Evolutionary conservation across 1,140 invertebrate species (phyloP).

Genomic region (Drosophila tristis): DNA sequence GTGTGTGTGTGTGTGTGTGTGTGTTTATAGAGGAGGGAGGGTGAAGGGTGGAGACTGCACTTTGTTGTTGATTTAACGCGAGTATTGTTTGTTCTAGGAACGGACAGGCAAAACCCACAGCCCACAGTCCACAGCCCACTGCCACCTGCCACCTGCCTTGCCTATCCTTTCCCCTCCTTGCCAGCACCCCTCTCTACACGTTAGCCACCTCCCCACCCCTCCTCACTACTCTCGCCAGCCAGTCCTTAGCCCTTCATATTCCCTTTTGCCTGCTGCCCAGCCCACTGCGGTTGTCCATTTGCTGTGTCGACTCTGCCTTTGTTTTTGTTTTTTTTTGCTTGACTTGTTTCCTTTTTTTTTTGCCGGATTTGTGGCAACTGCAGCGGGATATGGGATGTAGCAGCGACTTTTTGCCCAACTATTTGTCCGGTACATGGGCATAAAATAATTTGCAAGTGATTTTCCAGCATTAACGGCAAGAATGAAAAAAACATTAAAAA

Average conservation of each 20-base stretch:
- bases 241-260: neutral
- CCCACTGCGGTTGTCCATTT: conserved; percentile 38
- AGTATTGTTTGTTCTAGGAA: conserved; percentile 44
- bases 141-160: too few relatives aligned
- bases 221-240: neutral
- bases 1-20: conserved; percentile 14
- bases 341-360: conserved; percentile 29
- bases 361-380: conserved; percentile 11
- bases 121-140: too few relatives aligned
- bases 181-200: neutral
- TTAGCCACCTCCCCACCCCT: too few relatives aligned
- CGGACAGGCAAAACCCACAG: neutral
- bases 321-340: conserved; percentile 52
- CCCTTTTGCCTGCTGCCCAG: neutral
- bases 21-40: conserved; percentile 27
- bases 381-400: neutral
- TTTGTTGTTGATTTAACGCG: conserved; percentile 61
- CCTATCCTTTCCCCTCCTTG: too few relatives aligned
- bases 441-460: conserved; percentile 70
- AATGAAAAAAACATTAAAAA: conserved; percentile 57
- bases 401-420: conserved; percentile 18
- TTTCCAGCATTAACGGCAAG: conserved; percentile 63
- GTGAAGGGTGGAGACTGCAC: conserved; percentile 22
- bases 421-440: conserved; percentile 47
- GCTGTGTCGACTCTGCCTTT: conserved; percentile 34